A percentile compares a stretch with the other conserved stretches of the same genome.
phyloP scores from a whole-genome alignment of 37 sponge, comb jelly and placozoan species.

The Halichondria panicea region DNA sequence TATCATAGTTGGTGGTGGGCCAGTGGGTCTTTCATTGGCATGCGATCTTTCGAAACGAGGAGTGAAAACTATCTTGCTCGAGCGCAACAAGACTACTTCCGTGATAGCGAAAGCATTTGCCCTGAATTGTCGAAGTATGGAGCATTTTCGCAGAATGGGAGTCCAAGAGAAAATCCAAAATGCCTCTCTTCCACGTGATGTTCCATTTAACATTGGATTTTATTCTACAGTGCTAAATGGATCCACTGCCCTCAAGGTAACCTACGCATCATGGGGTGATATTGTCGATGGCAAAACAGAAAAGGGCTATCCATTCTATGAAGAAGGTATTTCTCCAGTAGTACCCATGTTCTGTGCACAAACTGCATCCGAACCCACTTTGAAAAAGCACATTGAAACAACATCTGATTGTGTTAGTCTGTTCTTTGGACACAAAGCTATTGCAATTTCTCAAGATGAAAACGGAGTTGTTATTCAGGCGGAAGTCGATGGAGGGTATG shows the following conservation, averaged over 20 bases:
- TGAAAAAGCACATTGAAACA: slow-evolving; percentile 47
- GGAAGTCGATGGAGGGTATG: background rate
- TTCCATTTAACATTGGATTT: background rate
- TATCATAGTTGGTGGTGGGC: slow-evolving; percentile 65
- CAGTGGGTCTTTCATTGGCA: slow-evolving; percentile 69
- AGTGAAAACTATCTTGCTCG: slow-evolving; percentile 64
- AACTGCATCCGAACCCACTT: slow-evolving; percentile 47
- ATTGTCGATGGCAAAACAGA: slow-evolving; percentile 26
- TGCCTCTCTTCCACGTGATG: slow-evolving; percentile 47
- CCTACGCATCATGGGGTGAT: slow-evolving; percentile 62
- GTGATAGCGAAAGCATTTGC: slow-evolving; percentile 47
- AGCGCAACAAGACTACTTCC: slow-evolving; percentile 48
- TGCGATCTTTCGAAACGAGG: slow-evolving; percentile 58
- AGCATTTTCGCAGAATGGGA: slow-evolving; percentile 69
- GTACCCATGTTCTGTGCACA: slow-evolving; percentile 62
- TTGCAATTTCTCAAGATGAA: slow-evolving; percentile 46
- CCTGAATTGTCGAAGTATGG: slow-evolving; percentile 62
- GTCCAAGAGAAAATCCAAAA: slow-evolving; percentile 40
- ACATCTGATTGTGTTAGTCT: slow-evolving; percentile 13
- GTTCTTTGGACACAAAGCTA: slow-evolving; percentile 50
- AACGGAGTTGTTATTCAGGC: slow-evolving; percentile 47
- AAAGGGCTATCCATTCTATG: slow-evolving; percentile 20
- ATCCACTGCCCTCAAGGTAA: background rate
- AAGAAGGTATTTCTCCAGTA: slow-evolving; percentile 18
- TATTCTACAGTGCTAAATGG: slow-evolving; percentile 1